Base-by-base conservation (phyloP, 1,140 invertebrate species). In the Zaprionus lachaisei region DNA sequence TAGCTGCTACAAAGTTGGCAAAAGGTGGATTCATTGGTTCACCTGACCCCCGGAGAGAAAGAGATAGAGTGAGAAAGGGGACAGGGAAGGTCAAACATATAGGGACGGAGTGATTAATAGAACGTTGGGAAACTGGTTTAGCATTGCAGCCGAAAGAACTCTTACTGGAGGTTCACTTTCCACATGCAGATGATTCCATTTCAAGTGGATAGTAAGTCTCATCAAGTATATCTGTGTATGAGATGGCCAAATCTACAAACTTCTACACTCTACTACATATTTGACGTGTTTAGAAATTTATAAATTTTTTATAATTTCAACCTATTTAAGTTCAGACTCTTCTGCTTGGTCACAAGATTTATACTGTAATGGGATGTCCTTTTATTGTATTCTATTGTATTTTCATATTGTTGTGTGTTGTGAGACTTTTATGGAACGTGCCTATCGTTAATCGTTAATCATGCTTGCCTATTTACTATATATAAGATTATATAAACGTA, bases 301-400 rank as follows among this genome's bases (percentile, higher is more conserved):
- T 14, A 3, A 71, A 58, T 76, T 83, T 57, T 54, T 75, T 75
- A 64, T 64, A 63, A 51, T 68, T 80, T 90, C 81, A 89, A 84
- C 82, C 81, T 90, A 89, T 72, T 82, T 79, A 87, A 75, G 78
- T 87, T 89, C 85, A 89, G 85, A 89, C 85, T 89, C 85, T 77
- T 80, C 82, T 90, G 85, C 76, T 90, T 89, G 85, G 85, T 89
- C 85, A 90, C 85, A 90, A 85, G 75, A 79, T 74, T 84, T 72
- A 75, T 61, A 37, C 67, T 63, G 64, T 34, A 61, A 56, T 76
- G 61, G 34, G 26, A 24, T 63, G 14, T 20, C 56, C n/a, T 56
- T 62, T 38, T 56, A 14, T 70, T 34, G 54, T 37, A 66, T 44
- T 60, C 51, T 79, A 55, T 54, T 67, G 55, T 38, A 1, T 22